These are phyloP conservation scores for Amphiprion percula DNA, from an alignment of 2,113 vertebrate species.

Conservation along the genomic window DNA sequence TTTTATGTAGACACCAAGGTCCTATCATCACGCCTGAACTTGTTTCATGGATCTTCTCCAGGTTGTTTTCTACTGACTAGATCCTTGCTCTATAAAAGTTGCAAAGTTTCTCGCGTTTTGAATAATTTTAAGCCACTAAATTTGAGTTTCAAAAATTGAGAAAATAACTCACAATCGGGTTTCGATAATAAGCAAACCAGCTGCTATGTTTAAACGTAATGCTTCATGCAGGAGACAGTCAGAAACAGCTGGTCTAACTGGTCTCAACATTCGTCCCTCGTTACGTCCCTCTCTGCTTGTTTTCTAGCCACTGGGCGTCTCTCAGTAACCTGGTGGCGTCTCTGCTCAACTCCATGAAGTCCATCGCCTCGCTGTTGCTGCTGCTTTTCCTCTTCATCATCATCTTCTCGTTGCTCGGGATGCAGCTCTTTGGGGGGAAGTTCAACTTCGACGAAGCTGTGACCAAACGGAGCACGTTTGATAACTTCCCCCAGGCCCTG, in stretches of 20 bases:
- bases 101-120: no score
- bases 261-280: neutral
- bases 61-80: no score
- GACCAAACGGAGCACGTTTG: slow-evolving; percentile 98
- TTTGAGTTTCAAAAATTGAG: no score
- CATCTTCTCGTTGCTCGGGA: slow-evolving; percentile 98
- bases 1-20: no score
- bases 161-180: no score
- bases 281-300: neutral
- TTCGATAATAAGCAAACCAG: no score
- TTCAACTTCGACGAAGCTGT: slow-evolving; percentile 99
- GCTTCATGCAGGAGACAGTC: no score
- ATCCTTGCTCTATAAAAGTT: no score
- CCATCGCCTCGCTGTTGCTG: slow-evolving; percentile 96
- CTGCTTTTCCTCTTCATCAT: slow-evolving; percentile 99
- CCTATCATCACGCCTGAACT: no score
- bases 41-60: no score
- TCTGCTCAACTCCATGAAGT: slow-evolving; percentile 99
- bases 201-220: no score
- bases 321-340: slow-evolving; percentile 98
- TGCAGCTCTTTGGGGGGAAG: slow-evolving; percentile 99
- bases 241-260: neutral
- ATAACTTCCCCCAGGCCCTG: slow-evolving; percentile 98
- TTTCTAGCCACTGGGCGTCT: slow-evolving; percentile 94
- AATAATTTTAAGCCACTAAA: no score